Conservation (phyloP, 2,113 vertebrate species). For the Toxotes jaculatrix region DNA sequence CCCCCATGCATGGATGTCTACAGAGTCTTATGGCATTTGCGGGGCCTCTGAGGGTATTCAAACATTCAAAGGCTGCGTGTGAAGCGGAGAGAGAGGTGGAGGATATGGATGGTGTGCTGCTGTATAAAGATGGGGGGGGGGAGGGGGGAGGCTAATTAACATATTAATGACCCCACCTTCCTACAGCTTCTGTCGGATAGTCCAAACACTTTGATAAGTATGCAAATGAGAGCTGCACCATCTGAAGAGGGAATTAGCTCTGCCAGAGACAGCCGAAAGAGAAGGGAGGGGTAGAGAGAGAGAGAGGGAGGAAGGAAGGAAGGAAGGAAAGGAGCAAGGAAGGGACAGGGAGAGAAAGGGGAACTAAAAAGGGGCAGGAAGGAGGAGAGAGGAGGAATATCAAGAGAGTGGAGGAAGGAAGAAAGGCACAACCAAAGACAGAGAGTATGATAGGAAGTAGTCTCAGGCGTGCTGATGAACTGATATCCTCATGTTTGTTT, state of each 20-base stretch:
- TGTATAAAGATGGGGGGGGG: constrained; percentile 58
- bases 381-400: constrained; percentile 21
- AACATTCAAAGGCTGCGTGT: constrained; percentile 68
- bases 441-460: constrained; percentile 33
- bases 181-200: constrained; percentile 85
- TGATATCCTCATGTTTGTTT: constrained; percentile 80
- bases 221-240: constrained; percentile 85
- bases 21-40: constrained; percentile 69
- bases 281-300: constrained; percentile 50
- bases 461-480: constrained; percentile 67
- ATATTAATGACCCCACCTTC: constrained; percentile 89
- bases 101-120: constrained; percentile 72
- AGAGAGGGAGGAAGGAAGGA: constrained; percentile 51
- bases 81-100: constrained; percentile 70
- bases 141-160: constrained; percentile 82
- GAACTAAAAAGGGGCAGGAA: constrained; percentile 23
- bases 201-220: constrained; percentile 89
- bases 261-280: constrained; percentile 71
- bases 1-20: constrained; percentile 49
- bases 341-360: constrained; percentile 26
- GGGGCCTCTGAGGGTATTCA: constrained; percentile 67
- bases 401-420: constrained; percentile 38
- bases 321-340: constrained; percentile 33
- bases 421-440: constrained; percentile 36
- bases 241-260: constrained; percentile 86